Evolutionary conservation across 1,140 invertebrate species (phyloP).

Genomic region (Bathynomus jamesi): DNA sequence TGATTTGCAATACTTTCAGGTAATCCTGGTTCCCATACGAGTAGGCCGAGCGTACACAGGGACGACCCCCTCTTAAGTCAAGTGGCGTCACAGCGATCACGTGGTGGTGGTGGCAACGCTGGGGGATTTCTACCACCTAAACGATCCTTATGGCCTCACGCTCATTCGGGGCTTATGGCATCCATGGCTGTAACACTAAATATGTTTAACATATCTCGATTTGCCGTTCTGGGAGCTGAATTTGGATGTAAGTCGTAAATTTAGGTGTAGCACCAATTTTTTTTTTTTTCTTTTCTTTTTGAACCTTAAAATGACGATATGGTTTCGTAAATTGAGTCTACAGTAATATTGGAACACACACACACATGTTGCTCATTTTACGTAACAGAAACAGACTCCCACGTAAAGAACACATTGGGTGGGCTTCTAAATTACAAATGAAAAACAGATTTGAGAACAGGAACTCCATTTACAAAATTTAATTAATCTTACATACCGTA

Average conservation of each 20-base stretch:
- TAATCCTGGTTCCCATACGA: not conserved
- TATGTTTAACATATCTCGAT: conserved; percentile 79
- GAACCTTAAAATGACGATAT: too few relatives aligned
- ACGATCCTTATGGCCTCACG: conserved; percentile 63
- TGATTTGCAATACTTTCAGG: not conserved
- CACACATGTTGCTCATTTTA: too few relatives aligned
- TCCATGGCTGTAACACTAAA: conserved; percentile 75
- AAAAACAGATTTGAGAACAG: too few relatives aligned
- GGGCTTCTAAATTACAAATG: too few relatives aligned
- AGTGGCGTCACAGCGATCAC: not conserved
- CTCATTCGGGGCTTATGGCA: conserved; percentile 67
- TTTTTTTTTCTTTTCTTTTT: too few relatives aligned
- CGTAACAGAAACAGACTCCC: too few relatives aligned
- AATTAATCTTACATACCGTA: too few relatives aligned
- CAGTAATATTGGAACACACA: too few relatives aligned
- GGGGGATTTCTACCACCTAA: not conserved
- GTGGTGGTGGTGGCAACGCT: not conserved
- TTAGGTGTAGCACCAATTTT: too few relatives aligned
- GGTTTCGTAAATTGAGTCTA: too few relatives aligned
- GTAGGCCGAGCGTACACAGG: not conserved
- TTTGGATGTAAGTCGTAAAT: conserved; percentile 60
- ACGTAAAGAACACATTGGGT: too few relatives aligned
- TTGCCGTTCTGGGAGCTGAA: conserved; percentile 74
- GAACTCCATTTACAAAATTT: too few relatives aligned
- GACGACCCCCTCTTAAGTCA: not conserved